These are phyloP conservation scores for Sminthopsis crassicaudata DNA, from an alignment of 2,113 vertebrate genomes.

Conservation along the genomic window DNA sequence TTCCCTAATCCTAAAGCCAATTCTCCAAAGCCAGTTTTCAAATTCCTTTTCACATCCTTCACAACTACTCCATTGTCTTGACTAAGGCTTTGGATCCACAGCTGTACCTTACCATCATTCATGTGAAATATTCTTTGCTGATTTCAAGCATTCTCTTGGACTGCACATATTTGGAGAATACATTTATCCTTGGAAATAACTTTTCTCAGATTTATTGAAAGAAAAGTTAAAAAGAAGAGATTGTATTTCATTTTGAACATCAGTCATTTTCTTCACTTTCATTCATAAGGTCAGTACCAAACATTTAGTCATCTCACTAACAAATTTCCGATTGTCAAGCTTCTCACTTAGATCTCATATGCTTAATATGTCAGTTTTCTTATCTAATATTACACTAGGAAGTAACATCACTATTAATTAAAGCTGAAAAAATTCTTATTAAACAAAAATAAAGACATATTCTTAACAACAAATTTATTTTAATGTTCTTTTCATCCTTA, in stretches of 20 bases:
- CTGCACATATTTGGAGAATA: not conserved
- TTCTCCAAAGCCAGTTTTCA: conserved; percentile 23
- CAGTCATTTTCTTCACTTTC: conserved; percentile 39
- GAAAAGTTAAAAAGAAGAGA: not conserved
- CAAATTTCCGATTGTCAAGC: conserved; percentile 12
- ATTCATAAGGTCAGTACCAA: conserved; percentile 50
- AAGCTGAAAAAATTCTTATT: conserved; percentile 52
- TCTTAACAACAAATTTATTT: conserved; percentile 38
- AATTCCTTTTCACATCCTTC: conserved; percentile 38
- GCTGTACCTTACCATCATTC: conserved; percentile 28
- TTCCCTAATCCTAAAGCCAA: not conserved
- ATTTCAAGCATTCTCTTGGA: conserved; percentile 30
- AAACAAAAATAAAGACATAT: conserved; percentile 47
- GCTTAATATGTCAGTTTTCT: conserved; percentile 34
- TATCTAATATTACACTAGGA: conserved; percentile 29
- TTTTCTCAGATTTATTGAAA: conserved; percentile 31
- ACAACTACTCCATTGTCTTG: not conserved
- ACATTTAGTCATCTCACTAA: conserved; percentile 44
- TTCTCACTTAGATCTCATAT: not conserved
- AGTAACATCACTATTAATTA: conserved; percentile 57
- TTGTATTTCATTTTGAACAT: conserved; percentile 24
- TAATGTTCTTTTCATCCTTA: not conserved
- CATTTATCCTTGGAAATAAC: conserved; percentile 16
- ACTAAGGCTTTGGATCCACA: conserved; percentile 23
- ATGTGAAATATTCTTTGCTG: conserved; percentile 15